Base-by-base conservation (phyloP, 2,888 invertebrate genomes). In the Dorcus parallelipipedus region DNA sequence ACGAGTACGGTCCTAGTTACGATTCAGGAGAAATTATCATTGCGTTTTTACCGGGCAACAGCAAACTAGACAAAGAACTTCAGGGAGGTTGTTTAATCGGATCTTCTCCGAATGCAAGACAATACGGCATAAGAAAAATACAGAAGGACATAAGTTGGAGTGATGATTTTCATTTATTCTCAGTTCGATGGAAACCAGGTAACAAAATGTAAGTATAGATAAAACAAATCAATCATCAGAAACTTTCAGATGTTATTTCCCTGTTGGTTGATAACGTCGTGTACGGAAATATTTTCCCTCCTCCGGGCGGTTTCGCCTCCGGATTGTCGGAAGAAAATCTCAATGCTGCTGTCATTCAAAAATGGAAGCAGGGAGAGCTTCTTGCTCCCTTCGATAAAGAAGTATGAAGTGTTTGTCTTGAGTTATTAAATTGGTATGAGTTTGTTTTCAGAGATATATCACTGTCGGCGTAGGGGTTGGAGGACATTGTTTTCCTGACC, bases 401-500 rank as follows among this genome's bases (percentile, higher is more conserved):
- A 81, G 90, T 88, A 47, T 26, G 38, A 51, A 48, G 14, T 26
- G 49, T 39, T 52, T 48, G 20, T 26, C 47, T 33, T 41, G 17
- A 8, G 48, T 33, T 20, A 6, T 33, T 33, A 33, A 4, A 33
- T 33, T 33, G 17, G 49, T 26, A 48, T 33, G 26, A 47, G 38
- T 55, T 49, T 43, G 63, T 61, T 61, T 79, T 78, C 57, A 91
- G 87, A 88, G 91, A 81, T 89, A 88, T 75, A 76, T 94, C 26
- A 84, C 87, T 0, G 69, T 94, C 49, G 93, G 92, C 0, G 79
- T 93, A 7, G 88, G 90, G 39, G 89, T 91, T 49, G 93, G 91
- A 0, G 93, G 93, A 0, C 82, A 85, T 57, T 86, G 87, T 70
- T 93, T 91, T 71, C 82, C 86, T 0, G 89, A 93, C 67, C 65